Evolutionary conservation across 2,888 invertebrate species (phyloP).

Genomic region (Paralinhomoeus sp.): DNA sequence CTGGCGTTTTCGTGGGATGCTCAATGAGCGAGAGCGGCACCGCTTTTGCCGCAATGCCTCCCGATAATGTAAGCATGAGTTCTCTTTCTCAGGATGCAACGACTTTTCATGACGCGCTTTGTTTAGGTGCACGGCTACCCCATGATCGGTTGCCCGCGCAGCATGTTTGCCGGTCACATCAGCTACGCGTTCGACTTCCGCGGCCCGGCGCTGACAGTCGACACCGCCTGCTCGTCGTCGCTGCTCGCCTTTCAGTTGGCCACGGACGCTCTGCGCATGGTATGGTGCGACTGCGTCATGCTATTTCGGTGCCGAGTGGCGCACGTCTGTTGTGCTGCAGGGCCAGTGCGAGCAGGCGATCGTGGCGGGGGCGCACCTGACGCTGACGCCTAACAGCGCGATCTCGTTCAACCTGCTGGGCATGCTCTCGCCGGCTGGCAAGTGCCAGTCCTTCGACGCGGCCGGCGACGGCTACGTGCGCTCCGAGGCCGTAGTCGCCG

Average conservation of each 20-base stretch:
- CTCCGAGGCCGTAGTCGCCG: constrained; percentile 4
- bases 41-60: too few relatives aligned
- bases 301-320: constrained; percentile 59
- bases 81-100: too few relatives aligned
- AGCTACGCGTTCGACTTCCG: constrained; percentile 51
- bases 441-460: constrained; percentile 23
- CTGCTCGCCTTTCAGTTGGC: constrained; percentile 60
- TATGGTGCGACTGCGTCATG: too few relatives aligned
- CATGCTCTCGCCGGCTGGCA: constrained; percentile 22
- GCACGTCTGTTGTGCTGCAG: constrained; percentile 39
- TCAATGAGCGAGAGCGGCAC: too few relatives aligned
- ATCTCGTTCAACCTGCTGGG: constrained; percentile 7
- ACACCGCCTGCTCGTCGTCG: constrained; percentile 89
- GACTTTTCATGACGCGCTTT: too few relatives aligned
- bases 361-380: constrained; percentile 7
- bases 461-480: constrained; percentile 7
- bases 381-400: constrained; percentile 6
- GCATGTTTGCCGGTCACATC: constrained; percentile 63
- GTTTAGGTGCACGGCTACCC: too few relatives aligned
- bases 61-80: too few relatives aligned
- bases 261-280: constrained; percentile 42
- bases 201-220: constrained; percentile 73
- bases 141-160: constrained; percentile 60
- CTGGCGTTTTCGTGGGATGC: constrained; percentile 69
- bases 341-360: constrained; percentile 2